A percentile compares a stretch with the other conserved stretches of the same genome.
phyloP scores from a whole-genome alignment of 1,140 invertebrate genomes.

The Lethrus apterus region DNA sequence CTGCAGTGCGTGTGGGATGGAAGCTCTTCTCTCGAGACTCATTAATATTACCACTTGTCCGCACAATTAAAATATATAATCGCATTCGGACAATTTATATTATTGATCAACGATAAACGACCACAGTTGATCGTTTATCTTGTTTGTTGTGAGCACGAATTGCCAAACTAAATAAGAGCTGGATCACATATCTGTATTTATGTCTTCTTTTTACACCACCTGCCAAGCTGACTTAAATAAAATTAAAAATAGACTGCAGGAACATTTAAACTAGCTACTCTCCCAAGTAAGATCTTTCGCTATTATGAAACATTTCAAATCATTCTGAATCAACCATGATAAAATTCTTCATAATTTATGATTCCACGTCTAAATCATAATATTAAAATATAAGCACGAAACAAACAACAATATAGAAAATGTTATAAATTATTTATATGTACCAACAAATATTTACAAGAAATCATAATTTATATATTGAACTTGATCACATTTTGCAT shows the following conservation, averaged over 20 bases:
- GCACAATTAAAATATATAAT: constrained; percentile 44
- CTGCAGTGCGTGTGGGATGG: constrained; percentile 34
- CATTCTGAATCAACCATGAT: too few relatives aligned
- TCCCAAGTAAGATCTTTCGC: not conserved
- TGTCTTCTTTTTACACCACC: constrained; percentile 17
- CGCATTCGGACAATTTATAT: constrained; percentile 41
- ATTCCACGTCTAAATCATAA: too few relatives aligned
- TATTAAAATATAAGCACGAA: too few relatives aligned
- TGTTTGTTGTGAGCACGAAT: constrained; percentile 24
- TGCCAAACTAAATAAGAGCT: constrained; percentile 19
- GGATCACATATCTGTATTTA: constrained; percentile 19
- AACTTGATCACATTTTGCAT: too few relatives aligned
- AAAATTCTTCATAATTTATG: too few relatives aligned
- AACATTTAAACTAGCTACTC: constrained; percentile 7
- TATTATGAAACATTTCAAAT: too few relatives aligned
- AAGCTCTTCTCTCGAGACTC: constrained; percentile 28
- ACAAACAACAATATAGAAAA: too few relatives aligned
- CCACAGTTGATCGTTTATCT: constrained; percentile 33
- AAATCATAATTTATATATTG: too few relatives aligned
- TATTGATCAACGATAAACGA: constrained; percentile 39
- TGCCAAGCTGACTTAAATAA: constrained; percentile 6
- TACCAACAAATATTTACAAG: too few relatives aligned
- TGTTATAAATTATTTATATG: too few relatives aligned
- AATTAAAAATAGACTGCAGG: constrained; percentile 11
- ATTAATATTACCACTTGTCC: constrained; percentile 42